Evolutionary conservation across 2,888 invertebrate genomes (phyloP).

Genomic region (Dasypolia templi): DNA sequence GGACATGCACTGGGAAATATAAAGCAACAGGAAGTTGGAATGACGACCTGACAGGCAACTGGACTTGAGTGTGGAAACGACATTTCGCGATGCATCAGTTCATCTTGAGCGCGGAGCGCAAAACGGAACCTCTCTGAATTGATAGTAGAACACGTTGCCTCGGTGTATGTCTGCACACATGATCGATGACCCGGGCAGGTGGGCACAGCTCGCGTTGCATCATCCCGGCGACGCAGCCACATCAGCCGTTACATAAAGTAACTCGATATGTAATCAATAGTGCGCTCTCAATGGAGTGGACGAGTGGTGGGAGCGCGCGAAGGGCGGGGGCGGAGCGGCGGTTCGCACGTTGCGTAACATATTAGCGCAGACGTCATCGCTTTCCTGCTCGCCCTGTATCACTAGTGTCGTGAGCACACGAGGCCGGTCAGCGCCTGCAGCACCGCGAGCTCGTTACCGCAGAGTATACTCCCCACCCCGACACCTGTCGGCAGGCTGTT

Average conservation of each 20-base stretch:
- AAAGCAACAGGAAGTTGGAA: background rate
- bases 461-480: background rate
- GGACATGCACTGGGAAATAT: background rate
- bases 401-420: no score
- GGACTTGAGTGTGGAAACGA: background rate
- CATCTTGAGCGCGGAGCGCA: background rate
- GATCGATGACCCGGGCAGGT: background rate
- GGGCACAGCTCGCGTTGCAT: slow-evolving; percentile 14
- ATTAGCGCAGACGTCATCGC: slow-evolving; percentile 16
- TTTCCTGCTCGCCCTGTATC: background rate
- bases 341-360: slow-evolving; percentile 8
- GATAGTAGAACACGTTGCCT: slow-evolving; percentile 12
- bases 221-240: slow-evolving; percentile 29
- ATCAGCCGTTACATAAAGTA: slow-evolving; percentile 44
- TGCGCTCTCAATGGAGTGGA: slow-evolving; percentile 25
- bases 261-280: slow-evolving; percentile 47
- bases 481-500: background rate
- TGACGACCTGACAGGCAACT: background rate
- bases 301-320: background rate
- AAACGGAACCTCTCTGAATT: background rate
- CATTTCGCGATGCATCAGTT: background rate
- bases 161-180: slow-evolving; percentile 7
- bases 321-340: background rate
- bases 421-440: background rate
- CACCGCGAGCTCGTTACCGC: background rate